phyloP scores from a whole-genome alignment of 2,888 invertebrate genomes.

The Tribolium freemani region DNA sequence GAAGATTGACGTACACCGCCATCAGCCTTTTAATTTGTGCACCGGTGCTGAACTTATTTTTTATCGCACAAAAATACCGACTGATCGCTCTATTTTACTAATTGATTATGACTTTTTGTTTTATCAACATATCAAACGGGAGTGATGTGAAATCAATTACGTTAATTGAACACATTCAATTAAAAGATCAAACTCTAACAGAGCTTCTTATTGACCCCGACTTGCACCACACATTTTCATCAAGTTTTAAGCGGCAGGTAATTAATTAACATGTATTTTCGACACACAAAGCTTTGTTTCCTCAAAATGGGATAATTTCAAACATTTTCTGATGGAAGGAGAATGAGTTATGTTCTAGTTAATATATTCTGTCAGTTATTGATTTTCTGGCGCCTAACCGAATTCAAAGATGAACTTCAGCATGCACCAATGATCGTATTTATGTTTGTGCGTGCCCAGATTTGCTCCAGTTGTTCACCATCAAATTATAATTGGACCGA shows the following conservation, averaged over 20 bases:
- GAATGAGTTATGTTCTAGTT: not conserved
- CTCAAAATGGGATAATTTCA: not conserved
- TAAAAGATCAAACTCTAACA: not conserved
- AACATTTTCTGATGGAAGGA: too few species aligned
- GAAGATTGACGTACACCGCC: conserved; percentile 21
- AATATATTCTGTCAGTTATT: not conserved
- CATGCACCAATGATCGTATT: conserved; percentile 7
- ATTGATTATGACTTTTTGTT: conserved; percentile 6
- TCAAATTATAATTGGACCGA: conserved; percentile 5
- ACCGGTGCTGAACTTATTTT: conserved; percentile 12
- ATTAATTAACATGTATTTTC: conserved; percentile 5
- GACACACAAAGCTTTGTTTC: not conserved
- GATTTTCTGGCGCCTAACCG: not conserved
- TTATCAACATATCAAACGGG: not conserved
- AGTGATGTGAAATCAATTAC: conserved; percentile 4
- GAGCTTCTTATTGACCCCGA: not conserved
- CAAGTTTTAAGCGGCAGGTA: conserved; percentile 1
- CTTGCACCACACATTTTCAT: not conserved
- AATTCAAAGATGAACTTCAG: not conserved
- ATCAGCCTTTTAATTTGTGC: conserved; percentile 22
- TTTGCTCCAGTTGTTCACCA: conserved; percentile 2
- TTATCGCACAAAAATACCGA: not conserved
- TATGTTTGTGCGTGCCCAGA: conserved; percentile 15
- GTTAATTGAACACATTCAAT: conserved; percentile 7
- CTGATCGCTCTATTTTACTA: conserved; percentile 6